phyloP scores from a whole-genome alignment of 1,140 invertebrate species.

The Littorina saxatilis region DNA sequence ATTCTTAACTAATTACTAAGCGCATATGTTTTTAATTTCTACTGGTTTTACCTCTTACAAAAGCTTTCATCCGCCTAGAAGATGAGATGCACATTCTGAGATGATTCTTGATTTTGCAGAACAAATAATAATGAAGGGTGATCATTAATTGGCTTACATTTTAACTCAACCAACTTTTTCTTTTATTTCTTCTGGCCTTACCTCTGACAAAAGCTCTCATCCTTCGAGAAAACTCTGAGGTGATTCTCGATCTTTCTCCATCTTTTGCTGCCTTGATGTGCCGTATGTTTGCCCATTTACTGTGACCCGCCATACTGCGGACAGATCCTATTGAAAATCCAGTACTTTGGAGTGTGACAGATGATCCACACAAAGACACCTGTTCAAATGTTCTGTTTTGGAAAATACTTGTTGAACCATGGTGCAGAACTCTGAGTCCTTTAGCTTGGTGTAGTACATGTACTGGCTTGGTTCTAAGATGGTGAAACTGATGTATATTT shows the following conservation, averaged over 20 bases:
- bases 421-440: too few relatives aligned
- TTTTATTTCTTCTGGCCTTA: too few relatives aligned
- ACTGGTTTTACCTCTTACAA: too few relatives aligned
- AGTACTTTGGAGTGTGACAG: neutral
- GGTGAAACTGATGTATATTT: neutral
- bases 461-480: neutral
- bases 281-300: slow-evolving; percentile 34
- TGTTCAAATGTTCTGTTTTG: neutral
- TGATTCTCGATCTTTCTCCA: neutral
- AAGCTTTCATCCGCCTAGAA: too few relatives aligned
- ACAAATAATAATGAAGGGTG: too few relatives aligned
- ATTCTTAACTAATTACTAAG: too few relatives aligned
- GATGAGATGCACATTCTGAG: too few relatives aligned
- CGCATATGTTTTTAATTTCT: too few relatives aligned
- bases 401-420: neutral
- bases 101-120: too few relatives aligned
- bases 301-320: slow-evolving; percentile 28
- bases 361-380: neutral
- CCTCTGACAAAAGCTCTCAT: slow-evolving; percentile 12
- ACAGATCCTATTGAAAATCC: neutral
- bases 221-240: neutral
- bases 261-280: slow-evolving; percentile 35
- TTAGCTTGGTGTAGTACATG: too few relatives aligned
- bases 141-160: too few relatives aligned
- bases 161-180: too few relatives aligned